These are phyloP conservation scores for Conus ventricosus DNA, from an alignment of 1,140 invertebrate species.

Conservation along the genomic window DNA sequence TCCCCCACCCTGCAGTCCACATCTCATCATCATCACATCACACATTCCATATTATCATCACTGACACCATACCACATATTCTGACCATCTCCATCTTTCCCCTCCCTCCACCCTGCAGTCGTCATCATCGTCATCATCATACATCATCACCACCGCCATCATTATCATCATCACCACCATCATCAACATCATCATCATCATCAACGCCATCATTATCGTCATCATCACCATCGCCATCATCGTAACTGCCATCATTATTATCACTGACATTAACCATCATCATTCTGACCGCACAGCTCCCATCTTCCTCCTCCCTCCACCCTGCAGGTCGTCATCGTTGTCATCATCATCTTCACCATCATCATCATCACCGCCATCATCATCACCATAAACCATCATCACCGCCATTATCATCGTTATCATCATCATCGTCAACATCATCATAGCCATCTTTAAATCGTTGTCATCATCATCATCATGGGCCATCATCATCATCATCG, in stretches of 20 bases:
- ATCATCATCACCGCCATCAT: too few relatives aligned
- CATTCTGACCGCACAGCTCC: neutral
- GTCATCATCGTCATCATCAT: neutral
- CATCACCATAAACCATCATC: too few relatives aligned
- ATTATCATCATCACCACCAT: too few relatives aligned
- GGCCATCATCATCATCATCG: too few relatives aligned
- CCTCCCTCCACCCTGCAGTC: slow-evolving; percentile 50
- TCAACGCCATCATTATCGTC: neutral
- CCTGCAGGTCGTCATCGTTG: too few relatives aligned
- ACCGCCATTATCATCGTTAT: too few relatives aligned
- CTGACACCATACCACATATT: neutral
- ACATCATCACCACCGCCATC: too few relatives aligned
- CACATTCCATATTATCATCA: neutral
- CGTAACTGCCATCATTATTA: neutral
- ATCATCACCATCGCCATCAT: neutral
- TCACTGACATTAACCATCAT: neutral
- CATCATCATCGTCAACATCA: too few relatives aligned
- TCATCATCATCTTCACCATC: too few relatives aligned
- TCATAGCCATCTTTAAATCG: too few relatives aligned
- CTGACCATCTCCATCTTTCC: neutral
- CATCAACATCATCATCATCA: neutral
- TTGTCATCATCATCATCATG: too few relatives aligned
- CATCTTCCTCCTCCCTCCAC: neutral
- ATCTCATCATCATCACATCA: neutral
- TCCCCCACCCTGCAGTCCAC: slow-evolving; percentile 54